These are phyloP conservation scores for Rana temporaria DNA, from an alignment of 2,113 vertebrate species.

Conservation along the genomic window DNA sequence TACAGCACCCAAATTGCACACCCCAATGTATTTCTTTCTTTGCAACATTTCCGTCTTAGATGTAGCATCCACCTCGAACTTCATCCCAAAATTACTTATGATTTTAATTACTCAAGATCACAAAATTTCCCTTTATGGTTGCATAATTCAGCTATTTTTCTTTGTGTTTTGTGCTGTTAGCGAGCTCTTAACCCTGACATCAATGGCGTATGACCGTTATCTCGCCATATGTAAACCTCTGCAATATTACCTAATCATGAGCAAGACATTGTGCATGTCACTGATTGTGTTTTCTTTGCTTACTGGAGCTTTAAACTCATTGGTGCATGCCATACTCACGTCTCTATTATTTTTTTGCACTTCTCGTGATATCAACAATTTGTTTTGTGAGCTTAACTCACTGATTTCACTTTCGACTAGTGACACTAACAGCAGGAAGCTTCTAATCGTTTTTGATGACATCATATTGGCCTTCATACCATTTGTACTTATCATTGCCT, in stretches of 20 bases:
- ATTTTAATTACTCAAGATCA: slow-evolving; percentile 51
- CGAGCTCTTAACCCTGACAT: slow-evolving; percentile 60
- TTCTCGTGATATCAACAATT: background rate
- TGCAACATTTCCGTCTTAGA: slow-evolving; percentile 11
- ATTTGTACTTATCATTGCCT: background rate
- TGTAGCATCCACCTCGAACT: background rate
- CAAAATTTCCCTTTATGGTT: slow-evolving; percentile 59
- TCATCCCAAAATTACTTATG: slow-evolving; percentile 55
- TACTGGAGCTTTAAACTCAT: slow-evolving; percentile 13
- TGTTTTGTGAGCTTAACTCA: slow-evolving; percentile 12
- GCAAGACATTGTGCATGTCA: slow-evolving; percentile 30
- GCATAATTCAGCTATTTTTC: slow-evolving; percentile 64
- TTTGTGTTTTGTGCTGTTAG: slow-evolving; percentile 48
- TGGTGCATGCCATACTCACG: background rate
- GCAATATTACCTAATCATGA: slow-evolving; percentile 63
- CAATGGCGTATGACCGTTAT: slow-evolving; percentile 67
- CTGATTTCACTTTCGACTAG: background rate
- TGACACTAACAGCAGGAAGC: background rate
- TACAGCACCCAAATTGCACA: background rate
- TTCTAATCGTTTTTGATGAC: background rate
- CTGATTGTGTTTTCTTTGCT: slow-evolving; percentile 58
- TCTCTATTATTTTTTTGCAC: background rate
- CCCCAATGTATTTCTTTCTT: slow-evolving; percentile 42
- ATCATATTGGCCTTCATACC: background rate
- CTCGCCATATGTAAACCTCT: slow-evolving; percentile 66